Evolutionary conservation across 2,113 vertebrate species (phyloP).

Genomic region (Myrmecobius fasciatus): DNA sequence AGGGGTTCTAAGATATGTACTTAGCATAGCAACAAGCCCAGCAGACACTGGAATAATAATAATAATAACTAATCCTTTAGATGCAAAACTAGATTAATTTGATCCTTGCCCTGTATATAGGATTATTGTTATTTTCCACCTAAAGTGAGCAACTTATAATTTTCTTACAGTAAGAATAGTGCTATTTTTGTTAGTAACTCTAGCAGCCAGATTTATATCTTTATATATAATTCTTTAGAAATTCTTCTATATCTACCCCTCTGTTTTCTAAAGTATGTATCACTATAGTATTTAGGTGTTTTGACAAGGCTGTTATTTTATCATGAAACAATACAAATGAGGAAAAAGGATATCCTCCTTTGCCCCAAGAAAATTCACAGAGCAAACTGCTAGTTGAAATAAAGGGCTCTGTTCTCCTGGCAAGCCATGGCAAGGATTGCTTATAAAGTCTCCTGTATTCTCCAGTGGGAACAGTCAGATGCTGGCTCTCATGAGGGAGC

Average conservation of each 20-base stretch:
- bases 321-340: background rate
- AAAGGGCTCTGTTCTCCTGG: background rate
- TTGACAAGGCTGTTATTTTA: background rate
- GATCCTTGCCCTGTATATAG: fast-evolving
- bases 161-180: background rate
- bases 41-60: background rate
- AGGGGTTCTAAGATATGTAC: background rate
- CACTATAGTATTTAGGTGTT: fast-evolving
- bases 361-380: background rate
- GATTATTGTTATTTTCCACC: background rate
- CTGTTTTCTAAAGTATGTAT: fast-evolving
- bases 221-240: fast-evolving
- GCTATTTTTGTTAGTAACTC: background rate
- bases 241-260: fast-evolving
- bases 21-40: background rate
- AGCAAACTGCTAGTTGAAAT: background rate
- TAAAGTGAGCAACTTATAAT: fast-evolving
- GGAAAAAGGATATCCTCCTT: background rate
- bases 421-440: background rate
- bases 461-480: background rate
- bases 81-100: fast-evolving
- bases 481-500: background rate
- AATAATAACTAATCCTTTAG: background rate
- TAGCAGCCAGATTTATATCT: fast-evolving
- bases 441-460: background rate